phyloP scores from a whole-genome alignment of 1,140 invertebrate genomes.

The Magallana ariakensis region DNA sequence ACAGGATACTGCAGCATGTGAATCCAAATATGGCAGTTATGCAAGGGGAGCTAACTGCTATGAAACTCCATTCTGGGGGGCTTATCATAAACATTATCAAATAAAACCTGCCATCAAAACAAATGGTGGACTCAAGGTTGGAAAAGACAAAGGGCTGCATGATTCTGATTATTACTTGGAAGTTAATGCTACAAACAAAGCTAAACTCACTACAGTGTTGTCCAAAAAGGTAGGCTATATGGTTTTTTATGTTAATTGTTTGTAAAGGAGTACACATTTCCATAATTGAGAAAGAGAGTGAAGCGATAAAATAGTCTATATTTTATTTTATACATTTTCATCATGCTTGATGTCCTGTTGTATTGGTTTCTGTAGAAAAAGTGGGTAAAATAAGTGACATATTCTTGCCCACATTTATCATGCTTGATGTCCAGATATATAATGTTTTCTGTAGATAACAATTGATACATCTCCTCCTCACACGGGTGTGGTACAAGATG shows the following conservation, averaged over 20 bases:
- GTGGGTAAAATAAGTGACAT: too few species aligned
- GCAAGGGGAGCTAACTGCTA: constrained; percentile 60
- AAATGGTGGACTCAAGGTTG: constrained; percentile 51
- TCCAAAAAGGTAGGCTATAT: constrained; percentile 54
- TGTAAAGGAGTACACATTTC: neutral
- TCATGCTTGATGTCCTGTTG: too few species aligned
- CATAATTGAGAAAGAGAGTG: too few species aligned
- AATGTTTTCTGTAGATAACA: constrained; percentile 51
- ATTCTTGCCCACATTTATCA: too few species aligned
- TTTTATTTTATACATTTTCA: too few species aligned
- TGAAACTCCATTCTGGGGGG: constrained; percentile 57
- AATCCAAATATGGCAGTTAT: constrained; percentile 49
- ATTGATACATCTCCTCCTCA: constrained; percentile 63
- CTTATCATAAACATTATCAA: constrained; percentile 64
- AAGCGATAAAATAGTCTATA: too few species aligned
- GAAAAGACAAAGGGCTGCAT: constrained; percentile 57
- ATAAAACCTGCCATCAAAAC: constrained; percentile 51
- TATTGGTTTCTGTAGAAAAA: too few species aligned
- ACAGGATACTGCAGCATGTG: constrained; percentile 52
- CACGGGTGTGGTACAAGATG: constrained; percentile 61
- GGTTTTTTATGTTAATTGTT: neutral
- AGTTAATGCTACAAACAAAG: constrained; percentile 60
- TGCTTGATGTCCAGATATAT: too few species aligned
- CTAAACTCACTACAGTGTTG: constrained; percentile 56
- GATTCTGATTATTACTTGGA: constrained; percentile 66